Percentiles rank a stretch among this genome's conserved stretches.
phyloP scores from a whole-genome alignment of 2,113 vertebrate genomes.

The Pantherophis guttatus region DNA sequence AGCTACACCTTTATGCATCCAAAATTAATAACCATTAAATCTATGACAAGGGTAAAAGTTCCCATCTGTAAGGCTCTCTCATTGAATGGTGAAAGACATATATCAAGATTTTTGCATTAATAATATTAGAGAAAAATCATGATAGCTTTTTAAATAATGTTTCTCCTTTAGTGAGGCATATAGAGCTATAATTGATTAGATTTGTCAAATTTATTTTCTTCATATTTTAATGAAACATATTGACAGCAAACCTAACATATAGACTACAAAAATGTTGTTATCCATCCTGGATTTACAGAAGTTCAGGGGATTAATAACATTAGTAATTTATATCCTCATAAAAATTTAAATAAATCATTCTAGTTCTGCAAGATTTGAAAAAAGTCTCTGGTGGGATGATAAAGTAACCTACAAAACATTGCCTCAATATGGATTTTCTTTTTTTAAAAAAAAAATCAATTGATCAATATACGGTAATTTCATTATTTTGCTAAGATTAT shows the following conservation, averaged over 20 bases:
- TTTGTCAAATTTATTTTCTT: neutral
- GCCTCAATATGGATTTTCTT: neutral
- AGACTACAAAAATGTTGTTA: neutral
- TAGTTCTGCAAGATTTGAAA: neutral
- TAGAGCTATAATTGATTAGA: neutral
- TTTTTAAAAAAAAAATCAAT: too few species aligned
- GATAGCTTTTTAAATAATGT: neutral
- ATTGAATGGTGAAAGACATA: neutral
- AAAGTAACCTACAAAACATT: neutral
- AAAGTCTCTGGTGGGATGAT: neutral
- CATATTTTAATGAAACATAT: neutral
- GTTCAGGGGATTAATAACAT: neutral
- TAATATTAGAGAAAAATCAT: neutral
- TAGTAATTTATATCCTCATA: neutral
- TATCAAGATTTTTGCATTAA: neutral
- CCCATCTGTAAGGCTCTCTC: neutral
- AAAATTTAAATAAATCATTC: neutral
- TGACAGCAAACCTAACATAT: neutral
- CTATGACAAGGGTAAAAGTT: neutral
- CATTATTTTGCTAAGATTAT: neutral
- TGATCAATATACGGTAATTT: neutral
- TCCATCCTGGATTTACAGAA: neutral
- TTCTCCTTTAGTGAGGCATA: neutral
- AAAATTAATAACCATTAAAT: neutral
- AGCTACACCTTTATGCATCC: neutral